phyloP scores from a whole-genome alignment of 2,888 invertebrate species.

The Rugalucina vietnamica region DNA sequence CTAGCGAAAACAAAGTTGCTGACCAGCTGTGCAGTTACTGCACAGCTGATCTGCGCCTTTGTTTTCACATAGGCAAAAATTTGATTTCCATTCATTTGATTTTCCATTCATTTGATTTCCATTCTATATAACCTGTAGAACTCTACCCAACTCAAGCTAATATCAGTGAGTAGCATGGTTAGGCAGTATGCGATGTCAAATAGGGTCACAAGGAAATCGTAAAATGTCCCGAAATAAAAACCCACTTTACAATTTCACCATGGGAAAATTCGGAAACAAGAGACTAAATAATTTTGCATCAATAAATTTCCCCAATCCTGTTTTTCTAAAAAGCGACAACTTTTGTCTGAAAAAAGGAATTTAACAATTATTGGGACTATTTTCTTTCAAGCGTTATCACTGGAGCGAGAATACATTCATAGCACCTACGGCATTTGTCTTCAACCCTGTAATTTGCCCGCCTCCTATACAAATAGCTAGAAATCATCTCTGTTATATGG shows the following conservation, averaged over 20 bases:
- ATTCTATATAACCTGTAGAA: too few relatives aligned
- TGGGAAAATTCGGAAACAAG: slow-evolving; percentile 11
- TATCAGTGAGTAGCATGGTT: too few relatives aligned
- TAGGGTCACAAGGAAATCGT: slow-evolving; percentile 7
- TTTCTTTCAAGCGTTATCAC: slow-evolving; percentile 24
- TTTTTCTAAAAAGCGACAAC: slow-evolving; percentile 18
- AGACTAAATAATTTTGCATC: slow-evolving; percentile 25
- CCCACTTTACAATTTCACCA: slow-evolving; percentile 1
- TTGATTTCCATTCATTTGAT: too few relatives aligned
- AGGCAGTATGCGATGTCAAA: slow-evolving; percentile 6
- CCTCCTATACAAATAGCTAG: slow-evolving; percentile 21
- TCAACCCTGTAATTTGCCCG: slow-evolving; percentile 24
- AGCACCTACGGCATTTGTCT: slow-evolving; percentile 18
- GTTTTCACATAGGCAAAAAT: too few relatives aligned
- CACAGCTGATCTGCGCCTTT: too few relatives aligned
- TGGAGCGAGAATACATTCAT: slow-evolving; percentile 23
- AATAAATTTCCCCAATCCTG: slow-evolving; percentile 18
- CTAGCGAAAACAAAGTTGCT: too few relatives aligned
- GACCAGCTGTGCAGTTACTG: too few relatives aligned
- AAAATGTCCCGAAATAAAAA: slow-evolving; percentile 5
- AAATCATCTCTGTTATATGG: slow-evolving; percentile 21
- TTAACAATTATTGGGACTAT: slow-evolving; percentile 16
- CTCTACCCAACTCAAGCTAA: too few relatives aligned
- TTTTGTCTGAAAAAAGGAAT: slow-evolving; percentile 14
- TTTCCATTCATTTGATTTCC: too few relatives aligned